phyloP scores from a whole-genome alignment of 2,113 vertebrate species.

The Toxotes chatareus region DNA sequence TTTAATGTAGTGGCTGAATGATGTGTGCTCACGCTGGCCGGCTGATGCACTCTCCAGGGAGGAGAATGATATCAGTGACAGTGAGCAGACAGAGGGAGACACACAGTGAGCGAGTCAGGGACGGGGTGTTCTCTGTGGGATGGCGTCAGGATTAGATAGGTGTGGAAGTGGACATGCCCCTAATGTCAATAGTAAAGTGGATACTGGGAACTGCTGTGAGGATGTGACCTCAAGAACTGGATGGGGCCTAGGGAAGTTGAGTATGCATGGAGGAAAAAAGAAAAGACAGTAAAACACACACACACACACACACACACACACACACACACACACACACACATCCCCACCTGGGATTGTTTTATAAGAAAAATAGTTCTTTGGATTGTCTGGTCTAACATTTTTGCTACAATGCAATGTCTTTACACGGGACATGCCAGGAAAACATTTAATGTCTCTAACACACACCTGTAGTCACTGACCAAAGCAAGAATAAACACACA shows the following conservation, averaged over 20 bases:
- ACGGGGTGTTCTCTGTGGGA: constrained; percentile 48
- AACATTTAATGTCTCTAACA: no score
- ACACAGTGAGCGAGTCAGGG: constrained; percentile 35
- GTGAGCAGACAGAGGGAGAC: constrained; percentile 36
- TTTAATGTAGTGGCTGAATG: no score
- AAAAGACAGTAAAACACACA: neutral
- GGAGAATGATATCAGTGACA: constrained; percentile 25
- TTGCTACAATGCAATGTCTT: neutral
- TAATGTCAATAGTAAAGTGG: constrained; percentile 68
- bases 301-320: neutral
- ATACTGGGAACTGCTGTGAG: constrained; percentile 34
- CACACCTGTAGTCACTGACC: no score
- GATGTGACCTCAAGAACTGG: constrained; percentile 58
- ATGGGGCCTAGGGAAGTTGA: constrained; percentile 39
- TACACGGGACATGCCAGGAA: neutral
- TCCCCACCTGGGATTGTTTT: neutral
- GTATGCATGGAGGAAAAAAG: constrained; percentile 19
- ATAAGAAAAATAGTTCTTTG: neutral
- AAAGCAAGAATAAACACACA: neutral
- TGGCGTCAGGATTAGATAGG: constrained; percentile 55
- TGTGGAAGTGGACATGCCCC: constrained; percentile 60
- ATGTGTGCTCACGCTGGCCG: neutral
- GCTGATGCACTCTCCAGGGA: neutral
- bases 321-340: neutral
- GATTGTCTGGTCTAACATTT: neutral